Evolutionary conservation across 1,140 invertebrate genomes (phyloP).

Genomic region (Muscidifurax raptorellus): DNA sequence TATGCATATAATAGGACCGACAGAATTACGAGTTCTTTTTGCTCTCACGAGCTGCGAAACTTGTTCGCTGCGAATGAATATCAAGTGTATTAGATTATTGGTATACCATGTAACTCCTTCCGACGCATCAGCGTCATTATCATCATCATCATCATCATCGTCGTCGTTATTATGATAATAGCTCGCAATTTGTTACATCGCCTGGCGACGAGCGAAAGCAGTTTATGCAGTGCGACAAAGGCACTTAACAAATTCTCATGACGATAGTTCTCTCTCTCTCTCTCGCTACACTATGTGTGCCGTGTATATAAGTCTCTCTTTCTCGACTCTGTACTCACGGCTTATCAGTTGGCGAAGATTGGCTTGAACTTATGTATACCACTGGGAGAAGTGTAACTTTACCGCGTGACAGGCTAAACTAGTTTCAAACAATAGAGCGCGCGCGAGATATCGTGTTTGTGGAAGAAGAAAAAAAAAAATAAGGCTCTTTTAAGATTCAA

Average conservation of each 20-base stretch:
- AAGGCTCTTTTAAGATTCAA: not conserved
- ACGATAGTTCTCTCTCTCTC: not conserved
- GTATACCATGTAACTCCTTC: no score
- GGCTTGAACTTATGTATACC: not conserved
- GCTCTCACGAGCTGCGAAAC: no score
- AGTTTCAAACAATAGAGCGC: not conserved
- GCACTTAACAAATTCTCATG: constrained; percentile 15
- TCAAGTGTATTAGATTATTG: no score
- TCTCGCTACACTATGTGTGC: not conserved
- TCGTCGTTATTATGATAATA: no score
- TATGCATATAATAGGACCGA: not conserved
- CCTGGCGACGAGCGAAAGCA: not conserved
- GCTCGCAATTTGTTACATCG: no score
- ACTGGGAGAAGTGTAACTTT: not conserved
- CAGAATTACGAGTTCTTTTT: no score
- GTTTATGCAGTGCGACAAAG: constrained; percentile 3
- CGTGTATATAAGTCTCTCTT: not conserved
- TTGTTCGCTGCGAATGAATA: no score
- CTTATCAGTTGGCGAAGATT: constrained; percentile 27
- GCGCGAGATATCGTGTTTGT: not conserved
- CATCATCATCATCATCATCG: no score
- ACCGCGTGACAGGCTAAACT: not conserved
- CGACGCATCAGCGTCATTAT: no score
- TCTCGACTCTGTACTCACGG: not conserved
- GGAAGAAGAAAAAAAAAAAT: not conserved